A percentile compares a stretch with the other conserved stretches of the same genome.
Conservation (phyloP, 2,113 vertebrate species). For the Cyphotilapia sp. region DNA sequence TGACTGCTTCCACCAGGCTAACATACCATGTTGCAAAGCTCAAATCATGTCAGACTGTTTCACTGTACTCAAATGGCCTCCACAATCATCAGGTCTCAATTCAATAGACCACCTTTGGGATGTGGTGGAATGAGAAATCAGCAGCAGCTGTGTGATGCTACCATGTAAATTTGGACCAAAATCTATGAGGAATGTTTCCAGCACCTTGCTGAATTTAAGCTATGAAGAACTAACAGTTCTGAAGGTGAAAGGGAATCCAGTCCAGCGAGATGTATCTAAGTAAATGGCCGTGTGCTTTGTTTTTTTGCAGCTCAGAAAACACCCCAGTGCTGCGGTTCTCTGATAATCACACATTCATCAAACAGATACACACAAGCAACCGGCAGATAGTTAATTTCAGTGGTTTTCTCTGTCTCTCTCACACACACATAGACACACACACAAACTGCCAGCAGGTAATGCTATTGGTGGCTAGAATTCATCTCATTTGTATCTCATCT, state of each 20-base stretch:
- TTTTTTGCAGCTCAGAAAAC: not conserved
- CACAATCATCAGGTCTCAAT: not conserved
- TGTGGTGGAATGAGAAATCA: not conserved
- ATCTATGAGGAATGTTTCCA: not conserved
- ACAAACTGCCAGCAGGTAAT: slow-evolving; percentile 9
- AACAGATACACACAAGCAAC: not conserved
- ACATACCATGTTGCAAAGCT: not conserved
- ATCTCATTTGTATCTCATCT: slow-evolving; percentile 42
- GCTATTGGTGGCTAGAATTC: slow-evolving; percentile 21
- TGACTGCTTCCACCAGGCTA: not conserved
- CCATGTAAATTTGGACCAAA: not conserved
- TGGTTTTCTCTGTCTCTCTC: not conserved
- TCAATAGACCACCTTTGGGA: not conserved
- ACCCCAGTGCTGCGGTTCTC: not conserved
- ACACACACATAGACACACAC: not conserved
- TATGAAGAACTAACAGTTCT: not conserved
- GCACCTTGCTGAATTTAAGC: not conserved
- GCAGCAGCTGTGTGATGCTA: not conserved
- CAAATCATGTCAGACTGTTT: not conserved
- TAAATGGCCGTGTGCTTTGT: not conserved
- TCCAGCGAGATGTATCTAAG: not conserved
- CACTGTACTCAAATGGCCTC: not conserved
- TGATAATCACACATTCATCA: slow-evolving; percentile 9
- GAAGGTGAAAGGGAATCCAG: not conserved
- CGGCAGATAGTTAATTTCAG: not conserved